phyloP scores from a whole-genome alignment of 2,888 invertebrate genomes.

The Oscheius sp. region DNA sequence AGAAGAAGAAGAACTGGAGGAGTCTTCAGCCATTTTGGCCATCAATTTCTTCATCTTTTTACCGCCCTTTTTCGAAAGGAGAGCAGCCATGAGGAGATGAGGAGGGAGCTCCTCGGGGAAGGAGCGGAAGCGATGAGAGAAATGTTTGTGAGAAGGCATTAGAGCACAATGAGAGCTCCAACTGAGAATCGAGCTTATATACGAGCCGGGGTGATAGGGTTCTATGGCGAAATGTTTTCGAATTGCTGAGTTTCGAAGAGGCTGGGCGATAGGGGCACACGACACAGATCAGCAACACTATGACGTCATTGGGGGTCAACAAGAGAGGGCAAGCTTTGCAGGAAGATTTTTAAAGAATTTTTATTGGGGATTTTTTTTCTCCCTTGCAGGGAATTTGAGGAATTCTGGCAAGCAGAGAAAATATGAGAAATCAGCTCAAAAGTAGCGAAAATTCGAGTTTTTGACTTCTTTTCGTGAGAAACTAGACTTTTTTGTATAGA shows the following conservation, averaged over 20 bases:
- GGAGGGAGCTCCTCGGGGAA: too few species aligned
- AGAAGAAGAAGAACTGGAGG: neutral
- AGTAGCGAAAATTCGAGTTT: too few species aligned
- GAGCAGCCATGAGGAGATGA: too few species aligned
- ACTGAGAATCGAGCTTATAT: neutral
- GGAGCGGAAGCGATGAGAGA: too few species aligned
- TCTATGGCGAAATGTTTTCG: neutral
- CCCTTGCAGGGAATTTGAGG: neutral
- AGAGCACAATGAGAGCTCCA: neutral
- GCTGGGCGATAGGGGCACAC: neutral
- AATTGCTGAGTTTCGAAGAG: neutral
- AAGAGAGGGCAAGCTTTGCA: neutral
- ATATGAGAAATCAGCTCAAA: too few species aligned
- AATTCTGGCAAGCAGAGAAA: too few species aligned
- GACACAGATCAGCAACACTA: constrained; percentile 1
- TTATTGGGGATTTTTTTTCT: too few species aligned
- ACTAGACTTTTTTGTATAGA: too few species aligned
- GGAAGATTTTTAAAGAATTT: too few species aligned
- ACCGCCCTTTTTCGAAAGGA: too few species aligned
- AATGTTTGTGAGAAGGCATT: too few species aligned
- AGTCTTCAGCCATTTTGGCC: neutral
- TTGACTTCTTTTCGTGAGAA: too few species aligned
- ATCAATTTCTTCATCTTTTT: neutral
- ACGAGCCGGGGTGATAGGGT: neutral
- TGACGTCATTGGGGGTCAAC: neutral